These are phyloP conservation scores for Zeus faber DNA, from an alignment of 2,113 vertebrate species.

Conservation along the genomic window DNA sequence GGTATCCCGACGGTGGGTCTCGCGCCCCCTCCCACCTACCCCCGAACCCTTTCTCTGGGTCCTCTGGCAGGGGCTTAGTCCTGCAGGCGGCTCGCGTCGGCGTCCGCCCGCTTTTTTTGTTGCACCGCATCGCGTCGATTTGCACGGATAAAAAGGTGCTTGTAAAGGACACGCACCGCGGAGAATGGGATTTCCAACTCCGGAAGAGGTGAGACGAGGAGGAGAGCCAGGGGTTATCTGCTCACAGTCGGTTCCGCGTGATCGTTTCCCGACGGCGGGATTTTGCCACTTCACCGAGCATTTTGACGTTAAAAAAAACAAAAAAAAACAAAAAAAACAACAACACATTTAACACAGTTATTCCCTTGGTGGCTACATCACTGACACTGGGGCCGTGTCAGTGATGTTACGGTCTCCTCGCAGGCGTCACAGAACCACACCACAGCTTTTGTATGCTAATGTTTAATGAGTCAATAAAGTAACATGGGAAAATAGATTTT, in stretches of 20 bases:
- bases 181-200: conserved; percentile 5
- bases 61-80: too few species aligned
- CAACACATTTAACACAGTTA: too few species aligned
- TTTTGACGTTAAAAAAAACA: too few species aligned
- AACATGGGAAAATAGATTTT: conserved; percentile 23
- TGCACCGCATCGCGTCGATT: background rate
- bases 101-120: background rate
- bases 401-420: too few species aligned
- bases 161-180: conserved; percentile 4
- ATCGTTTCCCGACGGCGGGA: too few species aligned
- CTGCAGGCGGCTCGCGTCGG: too few species aligned
- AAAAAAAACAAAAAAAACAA: too few species aligned
- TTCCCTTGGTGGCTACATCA: too few species aligned
- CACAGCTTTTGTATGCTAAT: conserved; percentile 5
- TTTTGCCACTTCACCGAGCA: too few species aligned
- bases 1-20: conserved; percentile 83
- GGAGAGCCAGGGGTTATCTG: background rate
- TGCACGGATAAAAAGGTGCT: background rate
- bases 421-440: background rate
- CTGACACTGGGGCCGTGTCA: too few species aligned
- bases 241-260: background rate
- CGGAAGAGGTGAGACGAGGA: background rate
- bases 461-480: conserved; percentile 26
- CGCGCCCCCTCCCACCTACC: conserved; percentile 64
- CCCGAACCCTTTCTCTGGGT: background rate